Evolutionary conservation across 2,888 invertebrate species (phyloP).

Genomic region (Allacma fusca): DNA sequence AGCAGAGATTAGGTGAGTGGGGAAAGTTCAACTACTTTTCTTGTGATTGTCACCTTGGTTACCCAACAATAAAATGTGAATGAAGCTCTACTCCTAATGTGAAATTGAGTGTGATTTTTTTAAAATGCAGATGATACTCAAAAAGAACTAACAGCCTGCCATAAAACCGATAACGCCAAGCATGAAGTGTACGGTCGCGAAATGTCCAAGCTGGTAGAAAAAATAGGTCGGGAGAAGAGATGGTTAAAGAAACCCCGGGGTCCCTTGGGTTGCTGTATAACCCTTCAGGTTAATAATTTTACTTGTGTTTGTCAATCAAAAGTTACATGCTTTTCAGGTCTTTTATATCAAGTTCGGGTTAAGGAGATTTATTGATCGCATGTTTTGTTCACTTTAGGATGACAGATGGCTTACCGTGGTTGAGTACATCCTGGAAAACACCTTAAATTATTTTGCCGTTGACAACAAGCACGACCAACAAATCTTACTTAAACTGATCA

Average conservation of each 20-base stretch:
- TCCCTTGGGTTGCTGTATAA: constrained; percentile 37
- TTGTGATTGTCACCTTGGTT: too few relatives aligned
- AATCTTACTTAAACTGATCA: constrained; percentile 24
- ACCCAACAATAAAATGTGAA: too few relatives aligned
- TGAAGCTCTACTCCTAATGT: too few relatives aligned
- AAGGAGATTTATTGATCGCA: background rate
- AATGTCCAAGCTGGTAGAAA: constrained; percentile 38
- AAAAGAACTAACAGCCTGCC: constrained; percentile 4
- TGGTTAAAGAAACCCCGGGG: constrained; percentile 38
- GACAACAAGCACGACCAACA: constrained; percentile 30
- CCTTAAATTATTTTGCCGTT: constrained; percentile 29
- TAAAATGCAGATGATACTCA: constrained; percentile 28
- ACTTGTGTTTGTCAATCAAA: too few relatives aligned
- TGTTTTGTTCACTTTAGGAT: constrained; percentile 30
- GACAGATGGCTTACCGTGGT: constrained; percentile 37
- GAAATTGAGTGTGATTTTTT: too few relatives aligned
- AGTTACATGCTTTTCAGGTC: too few relatives aligned
- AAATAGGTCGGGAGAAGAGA: constrained; percentile 24
- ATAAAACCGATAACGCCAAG: constrained; percentile 18
- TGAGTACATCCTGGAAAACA: constrained; percentile 31
- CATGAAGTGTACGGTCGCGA: constrained; percentile 35
- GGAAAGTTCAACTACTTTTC: too few relatives aligned
- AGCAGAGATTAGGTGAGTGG: too few relatives aligned
- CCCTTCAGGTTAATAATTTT: constrained; percentile 45
- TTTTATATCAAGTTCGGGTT: too few relatives aligned